Percentiles rank a stretch among this genome's conserved stretches.
These are phyloP conservation scores for Cotesia chilonis DNA, from an alignment of 1,140 invertebrate genomes.

Conservation along the genomic window DNA sequence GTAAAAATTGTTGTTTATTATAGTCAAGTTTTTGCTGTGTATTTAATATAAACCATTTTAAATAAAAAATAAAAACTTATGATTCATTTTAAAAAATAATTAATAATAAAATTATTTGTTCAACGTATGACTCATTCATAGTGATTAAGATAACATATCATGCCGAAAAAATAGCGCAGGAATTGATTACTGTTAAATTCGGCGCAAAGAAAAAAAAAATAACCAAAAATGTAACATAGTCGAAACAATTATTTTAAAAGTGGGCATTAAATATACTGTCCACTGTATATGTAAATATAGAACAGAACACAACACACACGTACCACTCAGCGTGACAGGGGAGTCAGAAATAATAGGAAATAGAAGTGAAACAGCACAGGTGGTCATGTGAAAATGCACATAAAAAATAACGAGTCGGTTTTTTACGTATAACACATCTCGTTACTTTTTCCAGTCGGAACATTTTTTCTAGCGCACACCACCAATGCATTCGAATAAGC, in stretches of 20 bases:
- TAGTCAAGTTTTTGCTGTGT: too few relatives aligned
- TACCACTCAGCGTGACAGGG: background rate
- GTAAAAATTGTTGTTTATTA: too few relatives aligned
- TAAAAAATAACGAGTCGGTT: constrained; percentile 23
- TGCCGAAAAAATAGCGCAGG: background rate
- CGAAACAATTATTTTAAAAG: constrained; percentile 8
- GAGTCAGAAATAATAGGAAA: constrained; percentile 6
- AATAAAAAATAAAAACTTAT: too few relatives aligned
- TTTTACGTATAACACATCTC: constrained; percentile 17
- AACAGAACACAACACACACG: background rate
- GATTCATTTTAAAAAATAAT: too few relatives aligned
- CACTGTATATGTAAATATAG: background rate
- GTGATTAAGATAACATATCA: too few relatives aligned
- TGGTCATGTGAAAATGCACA: constrained; percentile 30
- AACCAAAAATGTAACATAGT: too few relatives aligned
- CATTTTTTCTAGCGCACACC: constrained; percentile 19
- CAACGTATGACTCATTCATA: too few relatives aligned
- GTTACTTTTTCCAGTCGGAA: constrained; percentile 18
- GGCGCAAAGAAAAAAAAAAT: too few relatives aligned
- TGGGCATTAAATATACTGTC: background rate
- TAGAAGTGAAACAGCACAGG: constrained; percentile 9
- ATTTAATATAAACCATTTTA: too few relatives aligned
- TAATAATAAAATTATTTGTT: too few relatives aligned
- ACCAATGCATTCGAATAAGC: too few relatives aligned
- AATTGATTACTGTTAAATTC: background rate